Conservation (phyloP, 1,140 invertebrate species). For the Aradophagus sp. region DNA sequence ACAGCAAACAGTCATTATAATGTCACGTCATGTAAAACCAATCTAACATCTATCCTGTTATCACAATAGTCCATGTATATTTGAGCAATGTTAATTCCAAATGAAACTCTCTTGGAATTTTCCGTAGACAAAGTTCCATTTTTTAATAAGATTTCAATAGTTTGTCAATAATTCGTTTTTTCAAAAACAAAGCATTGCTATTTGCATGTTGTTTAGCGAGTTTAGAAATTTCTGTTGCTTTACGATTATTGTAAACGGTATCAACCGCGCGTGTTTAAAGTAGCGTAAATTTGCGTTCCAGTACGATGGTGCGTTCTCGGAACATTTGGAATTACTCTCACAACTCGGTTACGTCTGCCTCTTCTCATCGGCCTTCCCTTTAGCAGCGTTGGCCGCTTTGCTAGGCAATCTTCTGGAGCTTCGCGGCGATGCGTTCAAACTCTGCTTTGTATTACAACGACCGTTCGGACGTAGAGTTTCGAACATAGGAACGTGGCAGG, state of each 20-base stretch:
- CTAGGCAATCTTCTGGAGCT: constrained; percentile 96
- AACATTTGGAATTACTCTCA: constrained; percentile 98
- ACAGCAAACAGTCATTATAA: no score
- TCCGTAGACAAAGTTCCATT: no score
- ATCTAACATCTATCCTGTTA: no score
- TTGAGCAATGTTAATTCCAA: no score
- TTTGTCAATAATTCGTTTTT: no score
- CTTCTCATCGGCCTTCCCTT: constrained; percentile 96
- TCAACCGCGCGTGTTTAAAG: constrained; percentile 15
- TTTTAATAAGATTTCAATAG: no score
- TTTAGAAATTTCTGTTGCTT: constrained; percentile 38
- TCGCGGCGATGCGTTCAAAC: constrained; percentile 95
- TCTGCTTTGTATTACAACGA: constrained; percentile 94
- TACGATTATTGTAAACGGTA: neutral
- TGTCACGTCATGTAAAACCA: no score
- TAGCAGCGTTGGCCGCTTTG: constrained; percentile 93
- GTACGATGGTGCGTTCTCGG: constrained; percentile 95
- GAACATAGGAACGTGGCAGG: constrained; percentile 98
- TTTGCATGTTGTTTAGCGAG: constrained; percentile 9
- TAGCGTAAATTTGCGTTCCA: constrained; percentile 69
- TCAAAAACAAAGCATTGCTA: neutral
- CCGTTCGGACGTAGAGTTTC: constrained; percentile 94
- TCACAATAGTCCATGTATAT: no score
- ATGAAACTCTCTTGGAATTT: no score
- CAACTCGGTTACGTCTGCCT: constrained; percentile 97